Percentiles rank a stretch among this genome's conserved stretches.
Conservation (phyloP, 1,140 invertebrate species). For the Lucilia sericata region DNA sequence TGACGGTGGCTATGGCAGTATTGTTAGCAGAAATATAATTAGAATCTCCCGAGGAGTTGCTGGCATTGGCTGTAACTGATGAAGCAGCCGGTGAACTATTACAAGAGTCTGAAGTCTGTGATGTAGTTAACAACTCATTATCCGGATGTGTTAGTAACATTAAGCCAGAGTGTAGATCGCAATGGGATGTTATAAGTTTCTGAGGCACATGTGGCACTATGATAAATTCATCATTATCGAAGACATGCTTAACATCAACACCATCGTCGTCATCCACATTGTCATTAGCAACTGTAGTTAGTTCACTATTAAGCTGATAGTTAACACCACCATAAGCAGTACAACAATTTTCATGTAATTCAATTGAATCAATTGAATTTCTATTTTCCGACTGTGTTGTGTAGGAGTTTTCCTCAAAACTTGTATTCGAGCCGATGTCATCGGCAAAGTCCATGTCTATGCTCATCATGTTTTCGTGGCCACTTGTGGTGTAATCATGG, state of each 20-base stretch:
- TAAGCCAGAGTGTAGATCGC: conserved; percentile 22
- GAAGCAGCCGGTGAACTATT: conserved; percentile 14
- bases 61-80: background rate
- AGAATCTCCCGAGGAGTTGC: background rate
- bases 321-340: conserved; percentile 8
- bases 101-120: background rate
- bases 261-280: background rate
- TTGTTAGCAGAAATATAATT: background rate
- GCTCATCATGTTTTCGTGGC: conserved; percentile 33
- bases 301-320: conserved; percentile 25
- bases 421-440: background rate
- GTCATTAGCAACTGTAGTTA: background rate
- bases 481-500: background rate
- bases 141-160: background rate
- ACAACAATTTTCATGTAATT: conserved; percentile 20
- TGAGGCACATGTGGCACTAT: conserved; percentile 31
- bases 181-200: conserved; percentile 30
- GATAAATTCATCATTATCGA: conserved; percentile 33
- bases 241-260: background rate
- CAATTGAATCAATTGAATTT: conserved; percentile 43
- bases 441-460: background rate
- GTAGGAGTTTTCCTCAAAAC: background rate
- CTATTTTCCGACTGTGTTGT: conserved; percentile 21
- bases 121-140: background rate
- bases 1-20: background rate